Base-by-base conservation (phyloP, 2,113 vertebrate species). In the Trogon melanurus region DNA sequence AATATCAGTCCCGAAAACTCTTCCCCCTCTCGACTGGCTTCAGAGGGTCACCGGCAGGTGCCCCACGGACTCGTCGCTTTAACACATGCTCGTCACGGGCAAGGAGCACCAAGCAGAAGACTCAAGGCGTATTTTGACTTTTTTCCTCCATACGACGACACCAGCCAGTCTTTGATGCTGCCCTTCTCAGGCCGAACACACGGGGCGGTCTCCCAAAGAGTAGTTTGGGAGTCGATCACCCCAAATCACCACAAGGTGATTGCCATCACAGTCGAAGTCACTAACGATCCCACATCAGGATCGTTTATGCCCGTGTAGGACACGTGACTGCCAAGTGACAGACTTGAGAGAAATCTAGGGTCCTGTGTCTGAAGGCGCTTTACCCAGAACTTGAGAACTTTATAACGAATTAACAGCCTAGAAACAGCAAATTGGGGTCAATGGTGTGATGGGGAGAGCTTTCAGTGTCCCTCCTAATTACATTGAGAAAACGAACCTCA, bases 21-120 rank as follows among this genome's bases (percentile, higher is more conserved):
- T 29, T 44, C 57, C 36, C 72, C 36, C 36, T 66, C 67, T 13
- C n/a, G 12, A 38, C 9, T 48, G 57, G 41, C 34, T 34, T 19
- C 64, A 10, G 0, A 13, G 23, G 56, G 34, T 9, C 48, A 34
- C 13, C 1, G 3, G 56, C 48, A 25, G 4, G 12, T 0, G 15
- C 36, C 53, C 21, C 53, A 6, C 18, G 21, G 61, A 18, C 36
- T 21, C 38, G 9, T 36, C 1, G 5, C 76, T 20, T 53, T 5
- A 21, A 60, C 27, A 16, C 38, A 19, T 3, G 2, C 32, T 29
- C n/a, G 12, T n/a, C 6, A 5, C 57, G 12, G 75, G 23, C 67
- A 30, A 17, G 29, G 25, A 38, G 44, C 34, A 16, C 4, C 4
- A 27, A 34, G 56, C 16, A 30, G 47, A 47, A n/a, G 38, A 34